These are phyloP conservation scores for Opisthocomus hoazin DNA, from an alignment of 2,113 vertebrate species.

Conservation along the genomic window DNA sequence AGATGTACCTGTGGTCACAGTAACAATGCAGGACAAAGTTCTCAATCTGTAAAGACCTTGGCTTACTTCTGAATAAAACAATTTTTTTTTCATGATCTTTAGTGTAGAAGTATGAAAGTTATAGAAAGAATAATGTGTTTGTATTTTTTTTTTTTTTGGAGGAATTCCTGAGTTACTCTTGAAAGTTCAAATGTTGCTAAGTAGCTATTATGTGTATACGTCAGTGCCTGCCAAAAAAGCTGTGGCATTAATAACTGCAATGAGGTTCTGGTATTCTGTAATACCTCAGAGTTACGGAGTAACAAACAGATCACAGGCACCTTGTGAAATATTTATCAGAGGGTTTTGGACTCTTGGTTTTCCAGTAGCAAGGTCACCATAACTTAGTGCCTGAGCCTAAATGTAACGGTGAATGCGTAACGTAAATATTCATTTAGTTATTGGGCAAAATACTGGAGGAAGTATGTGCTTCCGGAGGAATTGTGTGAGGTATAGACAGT, in stretches of 20 bases:
- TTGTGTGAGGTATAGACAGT: neutral
- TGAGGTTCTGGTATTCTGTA: neutral
- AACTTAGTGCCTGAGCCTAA: neutral
- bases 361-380: neutral
- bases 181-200: neutral
- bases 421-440: neutral
- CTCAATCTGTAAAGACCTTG: neutral
- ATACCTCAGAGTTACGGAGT: neutral
- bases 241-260: neutral
- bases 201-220: neutral
- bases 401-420: neutral
- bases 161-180: neutral
- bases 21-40: neutral
- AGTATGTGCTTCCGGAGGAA: neutral
- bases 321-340: neutral
- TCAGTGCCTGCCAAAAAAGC: neutral
- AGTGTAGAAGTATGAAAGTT: neutral
- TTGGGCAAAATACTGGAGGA: neutral
- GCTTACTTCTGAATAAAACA: neutral
- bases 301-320: neutral
- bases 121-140: accelerated
- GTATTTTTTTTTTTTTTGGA: neutral
- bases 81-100: neutral
- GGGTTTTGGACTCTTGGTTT: neutral
- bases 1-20: neutral